A percentile compares a stretch with the other conserved stretches of the same genome.
Conservation (phyloP, 2,888 invertebrate species). For the Gnatocerus cornutus region DNA sequence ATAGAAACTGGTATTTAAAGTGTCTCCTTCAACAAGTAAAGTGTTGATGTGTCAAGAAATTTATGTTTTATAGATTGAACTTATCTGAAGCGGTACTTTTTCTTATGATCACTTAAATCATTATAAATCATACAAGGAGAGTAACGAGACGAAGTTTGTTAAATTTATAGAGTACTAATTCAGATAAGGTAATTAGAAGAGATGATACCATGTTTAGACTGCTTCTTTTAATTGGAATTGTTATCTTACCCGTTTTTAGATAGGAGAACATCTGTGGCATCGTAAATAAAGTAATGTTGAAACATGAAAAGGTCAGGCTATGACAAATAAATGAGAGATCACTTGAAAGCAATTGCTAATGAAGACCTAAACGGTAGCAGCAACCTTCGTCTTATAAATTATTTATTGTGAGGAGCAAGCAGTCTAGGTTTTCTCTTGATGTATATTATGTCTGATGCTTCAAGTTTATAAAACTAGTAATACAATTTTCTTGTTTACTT, state of each 20-base stretch:
- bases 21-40: constrained; percentile 34
- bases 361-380: neutral
- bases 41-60: constrained; percentile 51
- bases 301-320: neutral
- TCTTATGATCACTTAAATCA: constrained; percentile 49
- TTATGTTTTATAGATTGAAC: constrained; percentile 53
- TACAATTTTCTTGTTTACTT: too few relatives aligned
- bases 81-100: constrained; percentile 48
- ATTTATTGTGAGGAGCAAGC: too few relatives aligned
- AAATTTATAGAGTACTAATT: constrained; percentile 46
- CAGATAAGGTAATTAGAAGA: constrained; percentile 46
- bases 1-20: constrained; percentile 49
- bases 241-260: neutral
- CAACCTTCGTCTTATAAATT: too few relatives aligned
- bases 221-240: constrained; percentile 15
- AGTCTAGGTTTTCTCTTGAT: too few relatives aligned
- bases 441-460: too few relatives aligned
- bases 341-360: neutral
- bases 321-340: neutral
- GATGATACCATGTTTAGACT: constrained; percentile 18
- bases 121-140: constrained; percentile 47
- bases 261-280: neutral
- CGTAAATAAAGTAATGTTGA: constrained; percentile 1
- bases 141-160: constrained; percentile 16
- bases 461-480: too few relatives aligned